Percentiles rank a stretch among this genome's conserved stretches.
These are phyloP conservation scores for Rhabdomys dilectus DNA, from an alignment of 2,113 vertebrate species.

Conservation along the genomic window DNA sequence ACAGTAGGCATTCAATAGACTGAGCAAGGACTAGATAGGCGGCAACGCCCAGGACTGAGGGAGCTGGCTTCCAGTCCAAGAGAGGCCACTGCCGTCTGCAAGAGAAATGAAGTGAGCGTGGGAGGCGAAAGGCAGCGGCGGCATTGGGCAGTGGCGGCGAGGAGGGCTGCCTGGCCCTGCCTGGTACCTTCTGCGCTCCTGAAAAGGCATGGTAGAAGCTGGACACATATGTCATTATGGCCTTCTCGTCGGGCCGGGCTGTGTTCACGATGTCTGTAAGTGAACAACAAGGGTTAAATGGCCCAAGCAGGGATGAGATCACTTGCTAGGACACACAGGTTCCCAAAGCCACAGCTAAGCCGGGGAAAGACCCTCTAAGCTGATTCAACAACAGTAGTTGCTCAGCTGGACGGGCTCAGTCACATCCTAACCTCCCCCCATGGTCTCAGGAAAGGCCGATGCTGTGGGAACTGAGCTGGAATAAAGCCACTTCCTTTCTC, in stretches of 20 bases:
- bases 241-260: slow-evolving; percentile 98
- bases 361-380: neutral
- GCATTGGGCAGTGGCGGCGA: slow-evolving; percentile 75
- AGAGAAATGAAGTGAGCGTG: slow-evolving; percentile 80
- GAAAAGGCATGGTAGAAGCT: slow-evolving; percentile 99
- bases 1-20: fast-evolving
- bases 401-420: neutral
- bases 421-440: neutral
- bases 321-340: neutral
- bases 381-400: neutral
- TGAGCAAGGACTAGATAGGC: neutral
- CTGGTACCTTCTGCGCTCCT: slow-evolving; percentile 98
- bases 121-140: slow-evolving; percentile 72
- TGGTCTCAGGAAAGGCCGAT: slow-evolving; percentile 38
- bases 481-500: slow-evolving; percentile 66
- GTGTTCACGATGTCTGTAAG: slow-evolving; percentile 98
- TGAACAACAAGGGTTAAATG: slow-evolving; percentile 82
- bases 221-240: slow-evolving; percentile 99
- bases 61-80: slow-evolving; percentile 69
- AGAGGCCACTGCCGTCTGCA: slow-evolving; percentile 78
- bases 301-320: neutral
- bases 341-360: neutral
- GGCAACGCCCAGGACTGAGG: neutral
- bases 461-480: slow-evolving; percentile 66
- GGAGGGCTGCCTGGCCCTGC: slow-evolving; percentile 82